Evolutionary conservation across 2,797 vertebrate species (phyloP), one percentile per base, ranked within the genome.

Genomic region (Sebastes melanostomus): DNA sequence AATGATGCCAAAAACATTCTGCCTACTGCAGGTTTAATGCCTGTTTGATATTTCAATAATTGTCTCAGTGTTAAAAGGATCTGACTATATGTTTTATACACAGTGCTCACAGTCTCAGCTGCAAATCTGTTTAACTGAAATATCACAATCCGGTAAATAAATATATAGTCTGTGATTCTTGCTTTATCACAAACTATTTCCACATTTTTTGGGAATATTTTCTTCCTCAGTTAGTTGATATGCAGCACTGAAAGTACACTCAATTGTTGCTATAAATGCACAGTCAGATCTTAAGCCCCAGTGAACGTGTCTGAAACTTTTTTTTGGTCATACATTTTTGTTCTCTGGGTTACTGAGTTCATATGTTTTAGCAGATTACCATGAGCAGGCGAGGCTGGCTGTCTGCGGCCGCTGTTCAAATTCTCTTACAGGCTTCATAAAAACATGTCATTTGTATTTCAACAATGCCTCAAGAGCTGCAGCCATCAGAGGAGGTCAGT

Each of bases 261-360:
- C 60, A 56, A 62, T 79, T 77, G 34, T 75, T 56, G 25, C 56
- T 75, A 36, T 58, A 72, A 88, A 87, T 78, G 68, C 79, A 82
- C 30, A 18, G 16, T 20, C 16, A 62, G 60, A 34, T n/a, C 11
- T 5, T 32, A 6, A 34, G 30, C 30, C 29, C 27, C 18, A 4
- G 10, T 34, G 20, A 62, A 62, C 2, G 11, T n/a, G 60, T n/a
- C 30, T 34, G 60, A 34, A 62, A 62, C 60, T n/a, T 58, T 58
- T 27, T 60, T n/a, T 11, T 18, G 58, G 9, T 80, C 78, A 77
- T 74, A 72, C 77, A 66, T 85, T 78, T 79, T 78, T 69, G 52
- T 81, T 83, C 56, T 83, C 66, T 36, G 83, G 89, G 88, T 92
- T 73, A 90, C 72, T 83, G 90, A 87, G 91, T 93, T 91, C 86